A percentile compares a stretch with the other conserved stretches of the same genome.
Conservation (phyloP, 2,113 vertebrate species). For the Nothoprocta pentlandii region DNA sequence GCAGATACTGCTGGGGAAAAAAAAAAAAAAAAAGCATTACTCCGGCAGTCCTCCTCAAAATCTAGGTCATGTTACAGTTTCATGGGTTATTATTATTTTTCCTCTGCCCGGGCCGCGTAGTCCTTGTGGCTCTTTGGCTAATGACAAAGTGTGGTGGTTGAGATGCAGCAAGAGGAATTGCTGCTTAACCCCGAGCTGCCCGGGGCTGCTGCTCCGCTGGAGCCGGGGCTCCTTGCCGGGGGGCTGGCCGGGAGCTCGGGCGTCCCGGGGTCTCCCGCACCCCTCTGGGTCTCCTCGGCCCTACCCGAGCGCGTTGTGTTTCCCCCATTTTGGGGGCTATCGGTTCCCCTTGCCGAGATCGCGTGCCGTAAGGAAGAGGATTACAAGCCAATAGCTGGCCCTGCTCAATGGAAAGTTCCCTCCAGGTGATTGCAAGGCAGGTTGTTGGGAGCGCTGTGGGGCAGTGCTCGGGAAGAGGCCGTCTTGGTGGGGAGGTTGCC, state of each 20-base stretch:
- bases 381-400: slow-evolving; percentile 54
- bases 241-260: too few species aligned
- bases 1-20: slow-evolving; percentile 36
- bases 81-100: background rate
- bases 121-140: slow-evolving; percentile 21
- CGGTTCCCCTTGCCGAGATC: slow-evolving; percentile 27
- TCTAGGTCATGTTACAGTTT: slow-evolving; percentile 62
- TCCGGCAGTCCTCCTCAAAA: background rate
- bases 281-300: background rate
- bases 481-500: background rate
- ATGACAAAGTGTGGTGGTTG: background rate
- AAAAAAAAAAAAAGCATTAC: background rate
- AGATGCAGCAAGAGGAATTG: background rate
- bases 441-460: slow-evolving; percentile 63
- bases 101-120: background rate
- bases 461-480: slow-evolving; percentile 43
- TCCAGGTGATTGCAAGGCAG: slow-evolving; percentile 65
- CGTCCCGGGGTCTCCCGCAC: background rate
- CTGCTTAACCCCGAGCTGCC: background rate
- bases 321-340: background rate
- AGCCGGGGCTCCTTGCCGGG: background rate
- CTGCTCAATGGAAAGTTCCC: slow-evolving; percentile 60
- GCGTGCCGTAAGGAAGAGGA: slow-evolving; percentile 20
- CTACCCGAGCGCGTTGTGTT: background rate
- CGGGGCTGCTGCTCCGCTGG: background rate